Conservation (phyloP, 2,113 vertebrate genomes). For the Carollia perspicillata region DNA sequence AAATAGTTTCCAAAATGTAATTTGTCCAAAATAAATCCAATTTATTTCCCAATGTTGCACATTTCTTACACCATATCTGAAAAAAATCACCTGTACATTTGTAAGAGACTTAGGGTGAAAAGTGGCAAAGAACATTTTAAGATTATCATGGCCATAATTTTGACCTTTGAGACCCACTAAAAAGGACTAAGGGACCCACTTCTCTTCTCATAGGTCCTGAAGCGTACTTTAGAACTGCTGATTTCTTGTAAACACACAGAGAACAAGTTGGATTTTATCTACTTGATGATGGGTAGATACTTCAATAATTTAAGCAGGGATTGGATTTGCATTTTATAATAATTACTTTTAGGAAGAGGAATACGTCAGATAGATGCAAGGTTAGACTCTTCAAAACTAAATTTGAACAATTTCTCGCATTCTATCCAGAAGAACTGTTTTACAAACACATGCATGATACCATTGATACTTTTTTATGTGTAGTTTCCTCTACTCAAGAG, state of each 20-base stretch:
- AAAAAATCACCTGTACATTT: neutral
- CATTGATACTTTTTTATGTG: neutral
- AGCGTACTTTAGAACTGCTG: neutral
- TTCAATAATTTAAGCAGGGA: neutral
- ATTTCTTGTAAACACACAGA: neutral
- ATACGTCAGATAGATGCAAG: neutral
- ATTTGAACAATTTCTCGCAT: slow-evolving; percentile 28
- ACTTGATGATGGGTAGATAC: neutral
- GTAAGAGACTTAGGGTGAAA: neutral
- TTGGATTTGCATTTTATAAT: slow-evolving; percentile 6
- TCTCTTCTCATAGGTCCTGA: neutral
- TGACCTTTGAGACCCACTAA: neutral
- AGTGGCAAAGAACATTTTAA: neutral
- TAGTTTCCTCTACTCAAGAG: neutral
- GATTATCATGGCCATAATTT: neutral
- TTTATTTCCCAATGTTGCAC: slow-evolving; percentile 12
- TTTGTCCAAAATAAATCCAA: slow-evolving; percentile 23
- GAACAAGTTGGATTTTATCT: slow-evolving; percentile 21
- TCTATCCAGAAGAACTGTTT: neutral
- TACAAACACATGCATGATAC: neutral
- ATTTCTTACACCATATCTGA: slow-evolving; percentile 1
- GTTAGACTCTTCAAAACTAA: neutral
- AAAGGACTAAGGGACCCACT: neutral
- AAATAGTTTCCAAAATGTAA: slow-evolving; percentile 26
- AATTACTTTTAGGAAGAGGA: neutral